A percentile compares a stretch with the other conserved stretches of the same genome.
Conservation (phyloP, 1,140 invertebrate genomes). For the Pogonus chalceus region DNA sequence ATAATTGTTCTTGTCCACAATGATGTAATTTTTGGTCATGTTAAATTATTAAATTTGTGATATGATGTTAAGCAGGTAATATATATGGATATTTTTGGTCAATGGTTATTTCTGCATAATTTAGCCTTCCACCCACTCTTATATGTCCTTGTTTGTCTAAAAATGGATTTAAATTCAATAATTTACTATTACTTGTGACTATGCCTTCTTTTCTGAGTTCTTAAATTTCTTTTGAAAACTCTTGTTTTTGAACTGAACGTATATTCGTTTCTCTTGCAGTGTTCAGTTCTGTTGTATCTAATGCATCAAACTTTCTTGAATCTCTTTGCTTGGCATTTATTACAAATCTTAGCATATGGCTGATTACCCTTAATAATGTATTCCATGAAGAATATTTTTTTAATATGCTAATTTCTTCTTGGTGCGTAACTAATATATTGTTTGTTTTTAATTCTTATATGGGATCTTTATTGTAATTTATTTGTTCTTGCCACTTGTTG, state of each 20-base stretch:
- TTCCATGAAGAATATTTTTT: slow-evolving; percentile 12
- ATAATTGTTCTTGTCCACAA: slow-evolving; percentile 26
- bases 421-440: slow-evolving; percentile 5
- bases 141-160: slow-evolving; percentile 30
- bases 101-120: slow-evolving; percentile 22
- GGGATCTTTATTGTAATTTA: too few relatives aligned
- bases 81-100: slow-evolving; percentile 35
- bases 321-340: slow-evolving; percentile 13
- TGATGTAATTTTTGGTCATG: slow-evolving; percentile 30
- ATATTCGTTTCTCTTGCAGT: background rate
- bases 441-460: slow-evolving; percentile 8
- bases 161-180: slow-evolving; percentile 26
- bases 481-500: slow-evolving; percentile 8
- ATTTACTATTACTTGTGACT: slow-evolving; percentile 9
- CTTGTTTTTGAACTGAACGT: background rate
- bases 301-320: too few relatives aligned
- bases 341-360: slow-evolving; percentile 13
- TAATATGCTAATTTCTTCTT: slow-evolving; percentile 8
- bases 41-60: slow-evolving; percentile 30
- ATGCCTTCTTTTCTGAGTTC: background rate
- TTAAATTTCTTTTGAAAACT: background rate
- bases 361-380: slow-evolving; percentile 13
- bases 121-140: slow-evolving; percentile 33
- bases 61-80: slow-evolving; percentile 24
- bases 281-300: background rate